Percentiles rank a stretch among this genome's conserved stretches.
phyloP scores from a whole-genome alignment of 2,113 vertebrate genomes.

The Loxodonta africana region DNA sequence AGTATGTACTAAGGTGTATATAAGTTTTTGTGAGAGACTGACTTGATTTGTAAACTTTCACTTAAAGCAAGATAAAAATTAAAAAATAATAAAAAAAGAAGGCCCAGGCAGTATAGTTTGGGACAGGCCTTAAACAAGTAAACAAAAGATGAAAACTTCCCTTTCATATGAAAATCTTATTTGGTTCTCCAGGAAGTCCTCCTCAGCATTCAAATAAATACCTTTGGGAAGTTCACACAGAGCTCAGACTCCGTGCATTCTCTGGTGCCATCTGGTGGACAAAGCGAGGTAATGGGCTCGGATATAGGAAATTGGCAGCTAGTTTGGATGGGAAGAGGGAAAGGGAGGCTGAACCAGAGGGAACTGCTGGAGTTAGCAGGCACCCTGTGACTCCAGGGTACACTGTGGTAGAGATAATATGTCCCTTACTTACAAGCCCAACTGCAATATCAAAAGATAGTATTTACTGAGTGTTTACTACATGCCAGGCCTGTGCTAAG shows the following conservation, averaged over 20 bases:
- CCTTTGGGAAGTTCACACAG: neutral
- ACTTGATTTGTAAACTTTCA: too few species aligned
- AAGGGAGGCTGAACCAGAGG: neutral
- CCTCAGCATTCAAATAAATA: neutral
- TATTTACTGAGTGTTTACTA: neutral
- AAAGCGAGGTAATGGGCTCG: neutral
- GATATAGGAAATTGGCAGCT: neutral
- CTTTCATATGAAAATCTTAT: neutral
- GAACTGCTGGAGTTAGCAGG: neutral
- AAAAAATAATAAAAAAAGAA: too few species aligned
- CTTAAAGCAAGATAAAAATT: too few species aligned
- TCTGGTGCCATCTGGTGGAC: slow-evolving; percentile 75
- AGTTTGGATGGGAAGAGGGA: neutral
- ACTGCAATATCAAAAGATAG: neutral
- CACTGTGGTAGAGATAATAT: neutral
- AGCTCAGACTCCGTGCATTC: neutral
- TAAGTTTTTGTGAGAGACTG: too few species aligned
- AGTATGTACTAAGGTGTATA: too few species aligned
- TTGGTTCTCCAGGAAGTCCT: neutral
- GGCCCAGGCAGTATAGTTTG: neutral
- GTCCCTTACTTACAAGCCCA: neutral
- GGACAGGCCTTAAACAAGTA: neutral
- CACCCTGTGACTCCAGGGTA: neutral
- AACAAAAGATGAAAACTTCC: slow-evolving; percentile 2
- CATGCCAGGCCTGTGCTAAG: neutral